Evolutionary conservation across 2,797 vertebrate species (phyloP).

Genomic region (Fringilla coelebs): DNA sequence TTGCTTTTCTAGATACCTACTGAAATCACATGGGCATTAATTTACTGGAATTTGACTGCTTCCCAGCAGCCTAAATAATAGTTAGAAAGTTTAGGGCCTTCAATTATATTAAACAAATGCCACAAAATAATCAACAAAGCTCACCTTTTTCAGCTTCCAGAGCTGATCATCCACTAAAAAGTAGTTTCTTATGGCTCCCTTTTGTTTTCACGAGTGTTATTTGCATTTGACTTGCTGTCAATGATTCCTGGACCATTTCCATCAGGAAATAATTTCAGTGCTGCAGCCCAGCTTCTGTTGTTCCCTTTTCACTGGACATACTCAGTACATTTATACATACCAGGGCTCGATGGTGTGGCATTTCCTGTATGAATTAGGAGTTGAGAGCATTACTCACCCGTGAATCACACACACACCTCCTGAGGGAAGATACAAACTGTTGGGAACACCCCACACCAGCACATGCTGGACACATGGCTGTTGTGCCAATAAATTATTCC

Average conservation of each 20-base stretch:
- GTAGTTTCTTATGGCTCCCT: not conserved
- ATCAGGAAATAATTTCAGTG: not conserved
- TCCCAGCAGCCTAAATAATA: not conserved
- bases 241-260: not conserved
- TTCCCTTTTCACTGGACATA: not conserved
- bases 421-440: not conserved
- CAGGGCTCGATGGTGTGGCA: not conserved
- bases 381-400: fast-evolving
- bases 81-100: not conserved
- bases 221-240: not conserved
- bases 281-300: not conserved
- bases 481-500: not conserved
- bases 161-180: not conserved
- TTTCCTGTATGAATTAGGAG: not conserved
- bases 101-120: not conserved
- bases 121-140: not conserved
- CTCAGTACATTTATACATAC: fast-evolving
- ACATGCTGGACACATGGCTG: fast-evolving
- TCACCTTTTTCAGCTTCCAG: not conserved
- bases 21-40: not conserved
- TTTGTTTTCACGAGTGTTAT: not conserved
- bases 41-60: not conserved
- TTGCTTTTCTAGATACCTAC: not conserved
- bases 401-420: not conserved
- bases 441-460: not conserved